Evolutionary conservation across 1,140 invertebrate genomes (phyloP).

Genomic region (Drosophila virilis): DNA sequence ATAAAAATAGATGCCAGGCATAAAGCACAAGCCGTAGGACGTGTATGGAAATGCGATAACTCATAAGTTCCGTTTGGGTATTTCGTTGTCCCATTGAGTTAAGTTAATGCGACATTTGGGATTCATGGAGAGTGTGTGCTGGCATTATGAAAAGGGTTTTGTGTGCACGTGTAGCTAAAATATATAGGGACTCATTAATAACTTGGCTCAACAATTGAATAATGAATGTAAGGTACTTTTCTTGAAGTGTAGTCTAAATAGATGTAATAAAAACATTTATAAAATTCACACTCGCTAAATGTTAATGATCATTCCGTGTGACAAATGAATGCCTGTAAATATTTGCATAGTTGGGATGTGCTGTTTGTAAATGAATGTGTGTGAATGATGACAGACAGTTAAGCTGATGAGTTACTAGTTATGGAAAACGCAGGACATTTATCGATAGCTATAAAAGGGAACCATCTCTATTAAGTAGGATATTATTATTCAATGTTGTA

Average conservation of each 20-base stretch:
- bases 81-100: slow-evolving; percentile 16
- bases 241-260: neutral
- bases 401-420: neutral
- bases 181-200: slow-evolving; percentile 19
- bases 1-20: slow-evolving; percentile 38
- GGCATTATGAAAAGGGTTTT: slow-evolving; percentile 14
- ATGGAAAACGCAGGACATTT: neutral
- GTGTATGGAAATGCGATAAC: slow-evolving; percentile 41
- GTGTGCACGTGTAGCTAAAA: neutral
- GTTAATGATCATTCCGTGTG: neutral
- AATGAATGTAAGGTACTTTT: neutral
- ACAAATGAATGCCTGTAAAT: neutral
- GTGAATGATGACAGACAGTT: neutral
- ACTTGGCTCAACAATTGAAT: slow-evolving; percentile 21
- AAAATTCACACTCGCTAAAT: neutral
- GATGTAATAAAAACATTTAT: slow-evolving; percentile 1
- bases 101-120: slow-evolving; percentile 30
- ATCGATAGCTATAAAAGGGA: neutral
- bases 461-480: neutral
- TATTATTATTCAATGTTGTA: neutral
- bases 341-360: neutral
- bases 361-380: neutral
- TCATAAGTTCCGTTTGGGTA: slow-evolving; percentile 27
- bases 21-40: neutral
- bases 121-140: neutral